Conservation (phyloP, 1,140 invertebrate species). For the Drosophila albomicans region DNA sequence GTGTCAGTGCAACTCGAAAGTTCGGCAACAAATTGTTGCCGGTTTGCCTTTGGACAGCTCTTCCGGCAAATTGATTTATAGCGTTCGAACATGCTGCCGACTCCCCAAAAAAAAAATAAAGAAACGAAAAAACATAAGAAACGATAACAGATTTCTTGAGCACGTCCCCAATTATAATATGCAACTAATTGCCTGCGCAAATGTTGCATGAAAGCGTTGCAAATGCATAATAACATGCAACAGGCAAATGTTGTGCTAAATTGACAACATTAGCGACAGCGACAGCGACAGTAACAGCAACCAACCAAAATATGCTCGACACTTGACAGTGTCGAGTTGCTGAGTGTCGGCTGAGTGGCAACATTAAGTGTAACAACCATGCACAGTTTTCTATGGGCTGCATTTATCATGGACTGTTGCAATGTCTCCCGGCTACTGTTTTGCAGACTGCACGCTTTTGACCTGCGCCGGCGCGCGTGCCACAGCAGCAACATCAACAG, state of each 20-base stretch:
- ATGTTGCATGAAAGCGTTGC: slow-evolving; percentile 75
- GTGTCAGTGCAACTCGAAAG: slow-evolving; percentile 7
- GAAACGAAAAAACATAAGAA: slow-evolving; percentile 13
- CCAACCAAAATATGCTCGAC: not conserved
- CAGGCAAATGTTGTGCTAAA: slow-evolving; percentile 78
- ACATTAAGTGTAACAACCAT: slow-evolving; percentile 8
- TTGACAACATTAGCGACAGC: slow-evolving; percentile 73
- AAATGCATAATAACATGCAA: slow-evolving; percentile 71
- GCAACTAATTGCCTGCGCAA: slow-evolving; percentile 71
- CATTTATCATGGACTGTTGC: slow-evolving; percentile 46
- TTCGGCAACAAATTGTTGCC: slow-evolving; percentile 45
- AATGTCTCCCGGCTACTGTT: slow-evolving; percentile 61
- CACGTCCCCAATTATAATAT: slow-evolving; percentile 76
- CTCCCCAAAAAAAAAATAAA: slow-evolving; percentile 33
- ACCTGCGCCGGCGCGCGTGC: slow-evolving; percentile 67
- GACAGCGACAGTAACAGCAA: slow-evolving; percentile 7
- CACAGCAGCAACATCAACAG: slow-evolving; percentile 46
- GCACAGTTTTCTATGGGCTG: slow-evolving; percentile 29
- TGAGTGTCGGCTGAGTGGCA: not conserved
- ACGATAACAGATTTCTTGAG: slow-evolving; percentile 38
- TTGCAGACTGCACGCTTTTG: slow-evolving; percentile 74
- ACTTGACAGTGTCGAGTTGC: slow-evolving; percentile 14
- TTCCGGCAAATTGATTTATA: slow-evolving; percentile 77
- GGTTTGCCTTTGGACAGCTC: slow-evolving; percentile 54
- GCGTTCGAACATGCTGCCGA: slow-evolving; percentile 70